phyloP scores from a whole-genome alignment of 2,888 invertebrate genomes.

The Cryptus viduatorius region DNA sequence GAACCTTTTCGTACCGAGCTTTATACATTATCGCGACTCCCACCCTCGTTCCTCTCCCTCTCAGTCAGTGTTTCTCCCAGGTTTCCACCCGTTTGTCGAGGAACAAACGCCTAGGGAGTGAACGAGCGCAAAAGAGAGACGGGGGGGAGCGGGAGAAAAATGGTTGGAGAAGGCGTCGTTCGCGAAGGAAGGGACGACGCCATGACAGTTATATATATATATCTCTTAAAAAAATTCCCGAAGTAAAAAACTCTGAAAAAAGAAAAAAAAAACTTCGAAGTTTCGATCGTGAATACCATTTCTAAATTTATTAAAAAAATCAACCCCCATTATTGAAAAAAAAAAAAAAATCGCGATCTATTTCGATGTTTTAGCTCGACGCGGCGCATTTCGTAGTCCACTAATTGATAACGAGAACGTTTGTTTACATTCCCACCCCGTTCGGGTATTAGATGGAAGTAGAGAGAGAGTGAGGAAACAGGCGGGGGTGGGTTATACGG shows the following conservation, averaged over 20 bases:
- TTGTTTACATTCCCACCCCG: conserved; percentile 80
- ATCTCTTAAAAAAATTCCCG: not conserved
- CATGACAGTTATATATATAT: conserved; percentile 55
- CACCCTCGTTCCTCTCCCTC: conserved; percentile 64
- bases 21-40: conserved; percentile 62
- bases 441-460: conserved; percentile 74
- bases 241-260: conserved; percentile 6
- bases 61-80: conserved; percentile 58
- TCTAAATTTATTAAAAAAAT: not conserved
- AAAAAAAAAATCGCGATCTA: not conserved
- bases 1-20: conserved; percentile 31
- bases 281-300: not conserved
- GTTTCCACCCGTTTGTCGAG: conserved; percentile 55
- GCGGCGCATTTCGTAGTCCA: not conserved
- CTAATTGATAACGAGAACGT: not conserved
- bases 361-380: not conserved
- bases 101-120: conserved; percentile 54
- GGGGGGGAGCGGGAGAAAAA: conserved; percentile 56
- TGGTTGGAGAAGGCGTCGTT: conserved; percentile 62
- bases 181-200: conserved; percentile 60
- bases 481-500: conserved; percentile 52
- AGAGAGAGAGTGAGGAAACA: conserved; percentile 26
- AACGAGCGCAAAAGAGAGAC: conserved; percentile 62
- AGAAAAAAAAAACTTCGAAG: not conserved
- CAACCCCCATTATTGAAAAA: not conserved